phyloP scores from a whole-genome alignment of 2,888 invertebrate genomes.

The Prosapia bicincta region DNA sequence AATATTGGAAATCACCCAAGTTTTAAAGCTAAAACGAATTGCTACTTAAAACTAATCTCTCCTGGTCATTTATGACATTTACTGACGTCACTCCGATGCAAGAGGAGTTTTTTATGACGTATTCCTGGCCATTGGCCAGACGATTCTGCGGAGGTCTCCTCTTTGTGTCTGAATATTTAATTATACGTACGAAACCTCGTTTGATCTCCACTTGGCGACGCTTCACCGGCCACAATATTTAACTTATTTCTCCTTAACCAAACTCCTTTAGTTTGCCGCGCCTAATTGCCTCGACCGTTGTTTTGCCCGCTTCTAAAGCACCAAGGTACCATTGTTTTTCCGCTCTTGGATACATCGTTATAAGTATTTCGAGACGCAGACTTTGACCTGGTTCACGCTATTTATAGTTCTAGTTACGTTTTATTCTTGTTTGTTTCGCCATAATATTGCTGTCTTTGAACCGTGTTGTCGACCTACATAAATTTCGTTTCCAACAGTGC shows the following conservation, averaged over 20 bases:
- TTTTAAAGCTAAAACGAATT: not conserved
- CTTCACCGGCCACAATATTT: not conserved
- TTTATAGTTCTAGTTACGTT: not conserved
- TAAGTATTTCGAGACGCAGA: not conserved
- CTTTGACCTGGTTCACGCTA: not conserved
- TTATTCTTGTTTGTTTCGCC: not conserved
- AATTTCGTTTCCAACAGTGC: no score
- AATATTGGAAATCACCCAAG: not conserved
- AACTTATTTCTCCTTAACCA: not conserved
- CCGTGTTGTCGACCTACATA: not conserved
- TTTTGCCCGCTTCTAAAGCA: not conserved
- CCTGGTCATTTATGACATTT: conserved; percentile 12
- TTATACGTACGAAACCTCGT: not conserved
- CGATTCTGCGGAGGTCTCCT: not conserved
- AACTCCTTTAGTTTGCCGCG: not conserved
- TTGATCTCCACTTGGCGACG: not conserved
- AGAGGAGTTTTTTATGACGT: conserved; percentile 11
- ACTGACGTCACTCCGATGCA: conserved; percentile 9
- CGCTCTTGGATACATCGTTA: not conserved
- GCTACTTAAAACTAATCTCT: not conserved
- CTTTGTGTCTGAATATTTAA: not conserved
- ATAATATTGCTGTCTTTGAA: not conserved
- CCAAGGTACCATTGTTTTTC: not conserved
- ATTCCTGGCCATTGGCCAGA: not conserved
- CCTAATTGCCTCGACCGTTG: not conserved